These are phyloP conservation scores for Epirrhoe tristata DNA, from an alignment of 2,888 invertebrate genomes.

Conservation along the genomic window DNA sequence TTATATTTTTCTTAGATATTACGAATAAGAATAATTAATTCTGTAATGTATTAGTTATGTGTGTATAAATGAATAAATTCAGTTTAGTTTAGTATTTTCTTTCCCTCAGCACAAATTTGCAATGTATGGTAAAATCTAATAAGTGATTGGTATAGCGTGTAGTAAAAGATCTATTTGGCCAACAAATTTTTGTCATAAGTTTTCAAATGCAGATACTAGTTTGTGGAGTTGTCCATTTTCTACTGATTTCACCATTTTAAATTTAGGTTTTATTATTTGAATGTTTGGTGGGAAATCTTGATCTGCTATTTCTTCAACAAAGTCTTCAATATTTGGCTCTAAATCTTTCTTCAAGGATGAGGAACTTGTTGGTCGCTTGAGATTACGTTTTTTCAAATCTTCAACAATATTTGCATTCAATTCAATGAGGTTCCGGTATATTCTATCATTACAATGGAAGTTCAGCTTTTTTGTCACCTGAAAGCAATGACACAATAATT, in stretches of 20 bases:
- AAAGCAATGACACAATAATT: too few species aligned
- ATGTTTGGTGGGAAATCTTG: conserved; percentile 65
- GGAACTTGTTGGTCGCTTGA: conserved; percentile 51
- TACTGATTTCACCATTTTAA: conserved; percentile 63
- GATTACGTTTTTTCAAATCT: conserved; percentile 59
- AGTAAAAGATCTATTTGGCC: background rate
- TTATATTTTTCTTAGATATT: too few species aligned
- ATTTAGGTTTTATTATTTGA: conserved; percentile 64
- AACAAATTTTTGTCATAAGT: conserved; percentile 59
- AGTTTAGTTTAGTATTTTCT: too few species aligned
- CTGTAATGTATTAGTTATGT: too few species aligned
- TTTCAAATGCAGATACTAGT: conserved; percentile 69
- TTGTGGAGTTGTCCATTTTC: conserved; percentile 68
- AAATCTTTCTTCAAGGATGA: conserved; percentile 66
- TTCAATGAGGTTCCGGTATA: conserved; percentile 78
- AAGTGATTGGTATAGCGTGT: background rate
- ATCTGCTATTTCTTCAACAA: conserved; percentile 68
- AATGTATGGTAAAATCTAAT: background rate
- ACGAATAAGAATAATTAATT: too few species aligned
- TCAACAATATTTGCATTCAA: conserved; percentile 66
- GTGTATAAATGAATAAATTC: too few species aligned
- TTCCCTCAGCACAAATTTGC: background rate
- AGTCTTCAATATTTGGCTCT: conserved; percentile 80
- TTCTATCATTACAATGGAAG: conserved; percentile 77
- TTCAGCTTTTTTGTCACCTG: conserved; percentile 78